phyloP scores from a whole-genome alignment of 2,888 invertebrate genomes.

The Fragum sueziense region DNA sequence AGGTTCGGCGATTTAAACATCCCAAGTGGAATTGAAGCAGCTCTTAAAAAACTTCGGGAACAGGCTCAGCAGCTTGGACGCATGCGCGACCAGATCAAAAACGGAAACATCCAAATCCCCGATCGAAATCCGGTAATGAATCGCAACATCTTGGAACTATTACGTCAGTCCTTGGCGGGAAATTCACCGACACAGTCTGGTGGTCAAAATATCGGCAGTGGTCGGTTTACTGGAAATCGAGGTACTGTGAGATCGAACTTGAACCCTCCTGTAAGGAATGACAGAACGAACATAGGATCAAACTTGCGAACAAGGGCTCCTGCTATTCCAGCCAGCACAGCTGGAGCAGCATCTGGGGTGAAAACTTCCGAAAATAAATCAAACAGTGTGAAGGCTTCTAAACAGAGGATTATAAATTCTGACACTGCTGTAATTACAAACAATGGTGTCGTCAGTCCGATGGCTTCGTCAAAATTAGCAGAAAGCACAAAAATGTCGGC shows the following conservation, averaged over 20 bases:
- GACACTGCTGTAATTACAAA: constrained; percentile 1
- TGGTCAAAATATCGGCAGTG: not conserved
- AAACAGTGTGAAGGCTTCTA: constrained; percentile 10
- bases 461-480: not conserved
- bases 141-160: constrained; percentile 12
- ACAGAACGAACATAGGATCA: constrained; percentile 7
- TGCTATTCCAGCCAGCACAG: not conserved
- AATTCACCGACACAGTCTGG: not conserved
- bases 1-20: constrained; percentile 58
- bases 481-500: not conserved
- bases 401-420: constrained; percentile 9
- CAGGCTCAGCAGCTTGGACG: constrained; percentile 20
- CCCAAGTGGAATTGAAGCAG: constrained; percentile 48
- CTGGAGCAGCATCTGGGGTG: not conserved
- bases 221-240: constrained; percentile 1
- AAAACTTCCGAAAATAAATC: not conserved
- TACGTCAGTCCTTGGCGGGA: not conserved
- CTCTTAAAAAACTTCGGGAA: constrained; percentile 38
- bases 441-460: not conserved
- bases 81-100: constrained; percentile 6
- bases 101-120: not conserved
- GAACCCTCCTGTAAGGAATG: not conserved
- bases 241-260: not conserved
- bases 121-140: constrained; percentile 13
- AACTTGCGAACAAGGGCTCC: constrained; percentile 5